Base-by-base conservation (phyloP, 2,797 vertebrate species). In the Pipistrellus pygmaeus region DNA sequence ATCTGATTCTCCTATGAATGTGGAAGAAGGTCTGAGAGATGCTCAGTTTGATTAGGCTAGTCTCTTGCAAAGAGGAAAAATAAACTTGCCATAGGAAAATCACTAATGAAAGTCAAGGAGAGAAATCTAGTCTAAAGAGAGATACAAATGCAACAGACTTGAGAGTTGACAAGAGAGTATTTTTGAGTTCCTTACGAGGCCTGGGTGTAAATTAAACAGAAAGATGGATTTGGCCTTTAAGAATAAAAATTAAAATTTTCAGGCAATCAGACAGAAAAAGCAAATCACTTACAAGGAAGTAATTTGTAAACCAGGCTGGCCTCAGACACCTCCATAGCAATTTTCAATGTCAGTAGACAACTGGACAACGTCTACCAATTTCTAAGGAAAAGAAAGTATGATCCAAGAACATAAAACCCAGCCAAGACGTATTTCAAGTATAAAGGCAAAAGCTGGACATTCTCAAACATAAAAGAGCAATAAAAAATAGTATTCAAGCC, bases 381-480 rank as follows among this genome's bases (percentile, higher is more conserved):
- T 94, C 87, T 88, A 94, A 88, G 77, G 32, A 94, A 93, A 96
- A 95, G 46, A 95, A 95, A 93, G 78, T 90, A 51, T 88, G 84
- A 95, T 60, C 83, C 66, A 88, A 94, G 78, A 93, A 94, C 78
- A 85, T 90, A 95, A 96, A 95, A 84, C 66, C 86, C 38, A 81
- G 60, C 73, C 68, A 90, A 35, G n/a, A 88, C 23, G 38, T 60
- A 81, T 53, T 87, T 81, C 80, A 88, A 93, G 14, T 60, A 90
- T 46, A 94, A 94, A 93, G 68, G 76, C 60, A 95, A 94, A 95
- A 88, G 38, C 72, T 72, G 68, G 25, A 81, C 53, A 76, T 71
- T 95, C 73, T 90, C 55, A 93, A 88, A 94, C 8, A 85, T 30
- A 57, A 76, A 93, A 85, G 27, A 84, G 57, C 18, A 83, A 73